Evolutionary conservation across 2,888 invertebrate species (phyloP).

Genomic region (Galerucella nymphaeae): DNA sequence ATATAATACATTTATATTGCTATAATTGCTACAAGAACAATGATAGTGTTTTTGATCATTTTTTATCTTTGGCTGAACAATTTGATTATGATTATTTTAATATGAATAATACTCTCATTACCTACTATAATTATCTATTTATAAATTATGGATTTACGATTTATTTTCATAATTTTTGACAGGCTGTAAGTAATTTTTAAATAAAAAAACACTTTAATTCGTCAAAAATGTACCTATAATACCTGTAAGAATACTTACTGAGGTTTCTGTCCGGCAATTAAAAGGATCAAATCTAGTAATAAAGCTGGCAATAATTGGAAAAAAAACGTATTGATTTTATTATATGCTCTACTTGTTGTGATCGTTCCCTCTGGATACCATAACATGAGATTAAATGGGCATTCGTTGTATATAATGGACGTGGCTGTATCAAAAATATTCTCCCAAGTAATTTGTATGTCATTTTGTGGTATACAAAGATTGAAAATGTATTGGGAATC

Average conservation of each 20-base stretch:
- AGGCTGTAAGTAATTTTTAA: no score
- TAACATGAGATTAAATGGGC: conserved; percentile 86
- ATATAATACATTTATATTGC: no score
- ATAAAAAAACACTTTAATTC: no score
- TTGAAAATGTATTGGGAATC: conserved; percentile 45
- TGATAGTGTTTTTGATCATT: no score
- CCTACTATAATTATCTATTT: no score
- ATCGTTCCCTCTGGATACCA: conserved; percentile 89
- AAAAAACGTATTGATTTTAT: conserved; percentile 84
- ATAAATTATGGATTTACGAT: no score
- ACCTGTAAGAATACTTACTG: conserved; percentile 70
- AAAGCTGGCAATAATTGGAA: conserved; percentile 94
- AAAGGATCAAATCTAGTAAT: conserved; percentile 81
- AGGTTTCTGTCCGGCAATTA: conserved; percentile 86
- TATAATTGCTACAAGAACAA: no score
- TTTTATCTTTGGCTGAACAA: no score
- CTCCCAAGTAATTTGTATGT: conserved; percentile 78
- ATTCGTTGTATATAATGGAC: conserved; percentile 77
- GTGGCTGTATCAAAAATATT: conserved; percentile 86
- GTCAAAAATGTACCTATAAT: no score
- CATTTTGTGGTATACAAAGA: conserved; percentile 47
- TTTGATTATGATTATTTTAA: no score
- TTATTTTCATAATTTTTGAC: no score
- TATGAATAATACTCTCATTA: no score
- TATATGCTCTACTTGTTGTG: conserved; percentile 80